A percentile compares a stretch with the other conserved stretches of the same genome.
These are phyloP conservation scores for Bufo bufo DNA, from an alignment of 2,113 vertebrate genomes.

Conservation along the genomic window DNA sequence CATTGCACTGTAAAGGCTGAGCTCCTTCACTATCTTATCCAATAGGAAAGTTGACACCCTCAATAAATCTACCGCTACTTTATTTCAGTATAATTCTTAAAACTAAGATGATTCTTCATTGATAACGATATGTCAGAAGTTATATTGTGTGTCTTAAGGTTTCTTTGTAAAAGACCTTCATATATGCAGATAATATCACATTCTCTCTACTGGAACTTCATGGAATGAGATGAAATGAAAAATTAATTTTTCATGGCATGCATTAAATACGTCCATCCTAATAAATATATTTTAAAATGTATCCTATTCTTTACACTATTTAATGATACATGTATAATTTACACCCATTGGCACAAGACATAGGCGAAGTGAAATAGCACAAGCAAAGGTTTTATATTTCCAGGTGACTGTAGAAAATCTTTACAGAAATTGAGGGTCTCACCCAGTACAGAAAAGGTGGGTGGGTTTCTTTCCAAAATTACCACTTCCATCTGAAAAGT, in stretches of 20 bases:
- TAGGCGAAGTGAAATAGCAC: background rate
- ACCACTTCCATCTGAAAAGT: no score
- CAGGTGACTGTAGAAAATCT: no score
- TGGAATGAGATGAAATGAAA: no score
- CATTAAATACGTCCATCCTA: background rate
- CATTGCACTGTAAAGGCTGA: constrained; percentile 4
- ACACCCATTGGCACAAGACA: background rate
- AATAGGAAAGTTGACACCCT: constrained; percentile 26
- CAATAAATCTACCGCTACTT: background rate
- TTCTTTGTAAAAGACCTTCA: background rate
- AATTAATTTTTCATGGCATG: background rate
- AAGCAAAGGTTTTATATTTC: no score
- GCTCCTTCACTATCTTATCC: constrained; percentile 30
- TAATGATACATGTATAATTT: background rate
- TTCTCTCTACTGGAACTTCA: background rate
- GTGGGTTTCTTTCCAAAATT: no score
- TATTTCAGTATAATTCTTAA: background rate
- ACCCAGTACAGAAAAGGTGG: no score
- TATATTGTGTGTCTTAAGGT: constrained; percentile 2
- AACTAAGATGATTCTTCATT: constrained; percentile 15
- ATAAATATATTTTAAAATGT: background rate
- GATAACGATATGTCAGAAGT: constrained; percentile 7
- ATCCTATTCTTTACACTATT: background rate
- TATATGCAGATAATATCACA: background rate
- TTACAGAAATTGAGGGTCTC: no score